phyloP scores from a whole-genome alignment of 2,888 invertebrate genomes.

The Germaria angustata region DNA sequence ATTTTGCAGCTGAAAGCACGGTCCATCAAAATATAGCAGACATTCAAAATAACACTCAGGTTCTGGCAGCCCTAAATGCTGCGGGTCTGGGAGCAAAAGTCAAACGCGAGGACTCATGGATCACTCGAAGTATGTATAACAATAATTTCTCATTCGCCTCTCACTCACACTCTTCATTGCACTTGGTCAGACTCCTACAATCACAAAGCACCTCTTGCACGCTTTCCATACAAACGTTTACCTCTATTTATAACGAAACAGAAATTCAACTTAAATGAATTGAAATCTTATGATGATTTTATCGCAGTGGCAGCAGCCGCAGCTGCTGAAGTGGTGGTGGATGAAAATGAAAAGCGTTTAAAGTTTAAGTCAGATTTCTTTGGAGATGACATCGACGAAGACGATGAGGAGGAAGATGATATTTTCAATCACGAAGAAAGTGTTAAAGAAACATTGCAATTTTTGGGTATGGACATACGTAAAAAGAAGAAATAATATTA shows the following conservation, averaged over 20 bases:
- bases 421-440: conserved; percentile 65
- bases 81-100: conserved; percentile 76
- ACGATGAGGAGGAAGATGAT: conserved; percentile 68
- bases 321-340: conserved; percentile 71
- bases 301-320: conserved; percentile 69
- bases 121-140: conserved; percentile 73
- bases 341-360: conserved; percentile 62
- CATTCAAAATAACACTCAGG: conserved; percentile 76
- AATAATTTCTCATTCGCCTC: neutral
- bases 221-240: neutral
- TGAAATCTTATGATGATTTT: conserved; percentile 55
- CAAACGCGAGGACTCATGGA: conserved; percentile 79
- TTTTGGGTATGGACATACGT: conserved; percentile 64
- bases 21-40: conserved; percentile 77
- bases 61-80: conserved; percentile 76
- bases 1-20: conserved; percentile 75
- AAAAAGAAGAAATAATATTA: conserved; percentile 58
- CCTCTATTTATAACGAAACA: conserved; percentile 8
- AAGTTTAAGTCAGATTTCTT: conserved; percentile 55
- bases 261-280: conserved; percentile 20
- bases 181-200: conserved; percentile 17
- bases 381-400: conserved; percentile 62
- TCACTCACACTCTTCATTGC: conserved; percentile 7
- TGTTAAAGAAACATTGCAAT: conserved; percentile 63
- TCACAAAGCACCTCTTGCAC: conserved; percentile 33